phyloP scores from a whole-genome alignment of 2,113 vertebrate species.

The Carassius gibelio region DNA sequence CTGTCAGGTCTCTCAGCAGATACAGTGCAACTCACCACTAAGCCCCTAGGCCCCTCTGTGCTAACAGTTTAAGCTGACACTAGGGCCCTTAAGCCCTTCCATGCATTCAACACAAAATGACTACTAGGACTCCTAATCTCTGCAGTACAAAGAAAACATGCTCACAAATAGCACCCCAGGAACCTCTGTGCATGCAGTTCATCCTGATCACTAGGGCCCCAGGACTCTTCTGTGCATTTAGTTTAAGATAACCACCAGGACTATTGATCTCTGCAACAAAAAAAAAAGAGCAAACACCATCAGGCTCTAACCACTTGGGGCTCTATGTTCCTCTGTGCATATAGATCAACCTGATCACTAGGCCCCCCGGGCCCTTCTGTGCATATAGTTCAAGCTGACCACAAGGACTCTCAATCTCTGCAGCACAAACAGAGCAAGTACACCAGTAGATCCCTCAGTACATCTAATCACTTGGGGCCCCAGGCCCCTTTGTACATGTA shows the following conservation, averaged over 20 bases:
- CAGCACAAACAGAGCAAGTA: too few relatives aligned
- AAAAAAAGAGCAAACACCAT: neutral
- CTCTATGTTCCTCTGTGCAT: neutral
- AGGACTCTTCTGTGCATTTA: neutral
- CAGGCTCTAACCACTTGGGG: neutral
- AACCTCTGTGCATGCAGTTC: too few relatives aligned
- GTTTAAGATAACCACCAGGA: neutral
- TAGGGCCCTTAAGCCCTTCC: too few relatives aligned
- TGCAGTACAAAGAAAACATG: too few relatives aligned
- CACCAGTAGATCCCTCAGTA: neutral
- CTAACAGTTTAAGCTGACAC: too few relatives aligned
- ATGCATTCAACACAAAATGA: too few relatives aligned
- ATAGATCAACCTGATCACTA: neutral
- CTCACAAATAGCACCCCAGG: too few relatives aligned
- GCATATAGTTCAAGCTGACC: too few relatives aligned
- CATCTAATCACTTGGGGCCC: neutral
- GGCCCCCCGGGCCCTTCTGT: slow-evolving; percentile 19
- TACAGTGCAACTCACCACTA: neutral
- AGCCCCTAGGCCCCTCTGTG: too few relatives aligned
- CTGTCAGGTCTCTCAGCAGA: neutral
- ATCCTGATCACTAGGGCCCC: too few relatives aligned
- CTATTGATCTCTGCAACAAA: neutral
- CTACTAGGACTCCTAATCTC: too few relatives aligned
- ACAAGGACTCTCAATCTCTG: too few relatives aligned
- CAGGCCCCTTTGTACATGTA: neutral